Evolutionary conservation across 2,888 invertebrate species (phyloP), one percentile per base, ranked within the genome.

Genomic region (Dynastes grantii): DNA sequence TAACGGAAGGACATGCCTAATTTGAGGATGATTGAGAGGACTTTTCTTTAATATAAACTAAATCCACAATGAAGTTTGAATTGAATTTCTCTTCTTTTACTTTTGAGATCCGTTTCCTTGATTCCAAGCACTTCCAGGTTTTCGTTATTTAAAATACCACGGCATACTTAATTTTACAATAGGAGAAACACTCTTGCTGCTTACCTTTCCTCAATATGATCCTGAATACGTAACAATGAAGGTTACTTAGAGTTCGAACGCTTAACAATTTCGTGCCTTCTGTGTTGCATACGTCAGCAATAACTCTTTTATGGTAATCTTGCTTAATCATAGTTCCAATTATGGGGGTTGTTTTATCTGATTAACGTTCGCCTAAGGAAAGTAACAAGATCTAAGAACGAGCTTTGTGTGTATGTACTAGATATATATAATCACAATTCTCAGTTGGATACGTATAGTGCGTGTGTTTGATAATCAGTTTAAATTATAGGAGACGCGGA

Each of bases 251-350:
- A 37, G n/a, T 67, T 67, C 16, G 65, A 22, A 22, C n/a, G 55
- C 8, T 58, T 58, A 22, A 16, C 16, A 71, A 75, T 75, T 61
- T 61, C 73, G 73, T 61, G 73, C 73, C 61, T 45, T 75, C 58
- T 63, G 27, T 45, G 73, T 27, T 61, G 11, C 22, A 58, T 61
- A 49, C 61, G 73, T 75, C 73, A 58, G 58, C 73, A 61, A 63
- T 75, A 75, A 75, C 49, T 75, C 73, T 75, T 75, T 75, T 40
- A 45, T 45, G 45, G 61, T 75, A 75, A 75, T 75, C 73, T 75
- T 45, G 73, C 61, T 75, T 75, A 75, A 75, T 75, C 61, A 63
- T 75, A 61, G n/a, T 75, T 75, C 73, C 63, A 75, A 75, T 75
- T 75, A 75, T 75, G 49, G 61, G 73, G 49, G 45, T n/a, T 61